Conservation (phyloP, 2,888 invertebrate genomes). For the Hedya salicella region DNA sequence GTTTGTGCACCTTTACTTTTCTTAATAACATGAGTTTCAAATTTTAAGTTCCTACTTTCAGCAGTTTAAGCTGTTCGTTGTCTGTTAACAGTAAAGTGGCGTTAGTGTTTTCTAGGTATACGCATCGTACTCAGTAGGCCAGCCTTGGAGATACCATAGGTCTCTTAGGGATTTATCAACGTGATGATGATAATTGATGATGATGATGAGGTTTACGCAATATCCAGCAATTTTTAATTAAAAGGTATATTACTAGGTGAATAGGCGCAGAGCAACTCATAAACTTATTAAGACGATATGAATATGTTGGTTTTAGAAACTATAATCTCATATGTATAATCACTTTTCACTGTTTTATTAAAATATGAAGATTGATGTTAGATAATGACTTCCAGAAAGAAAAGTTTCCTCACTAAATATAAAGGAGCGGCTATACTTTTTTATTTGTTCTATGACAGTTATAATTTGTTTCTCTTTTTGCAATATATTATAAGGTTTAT, state of each 20-base stretch:
- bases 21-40: no score
- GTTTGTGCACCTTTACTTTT: no score
- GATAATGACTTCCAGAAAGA: constrained; percentile 13
- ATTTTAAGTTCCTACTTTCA: no score
- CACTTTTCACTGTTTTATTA: background rate
- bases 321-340: background rate
- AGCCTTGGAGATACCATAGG: no score
- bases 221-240: background rate
- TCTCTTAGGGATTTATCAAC: no score
- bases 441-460: constrained; percentile 38
- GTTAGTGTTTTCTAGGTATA: no score
- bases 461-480: constrained; percentile 39
- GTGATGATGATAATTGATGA: no score
- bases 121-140: no score
- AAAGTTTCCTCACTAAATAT: constrained; percentile 21
- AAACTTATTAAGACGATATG: background rate
- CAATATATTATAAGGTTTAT: constrained; percentile 46
- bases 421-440: constrained; percentile 14
- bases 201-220: no score
- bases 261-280: background rate
- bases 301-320: background rate
- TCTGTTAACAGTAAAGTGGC: no score
- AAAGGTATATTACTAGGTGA: background rate
- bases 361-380: constrained; percentile 14
- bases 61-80: no score